Base-by-base conservation (phyloP, 2,113 vertebrate genomes). In the Ptilonorhynchus violaceus region DNA sequence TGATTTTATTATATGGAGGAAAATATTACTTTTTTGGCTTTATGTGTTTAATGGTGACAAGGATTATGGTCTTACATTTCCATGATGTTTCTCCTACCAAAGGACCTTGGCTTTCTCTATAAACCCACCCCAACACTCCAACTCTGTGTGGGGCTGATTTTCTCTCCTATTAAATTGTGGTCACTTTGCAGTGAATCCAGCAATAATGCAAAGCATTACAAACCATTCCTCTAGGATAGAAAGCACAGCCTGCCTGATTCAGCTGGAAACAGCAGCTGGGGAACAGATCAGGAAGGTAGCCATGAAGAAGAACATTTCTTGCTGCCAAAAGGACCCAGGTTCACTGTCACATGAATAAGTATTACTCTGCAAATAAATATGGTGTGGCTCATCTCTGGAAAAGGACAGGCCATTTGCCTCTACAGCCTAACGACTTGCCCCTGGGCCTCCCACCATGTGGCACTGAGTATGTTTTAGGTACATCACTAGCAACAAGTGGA, bases 381-480 rank as follows among this genome's bases (percentile, higher is more conserved):
- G 4, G 15, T 64, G 14, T 68, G 27, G 76, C 44, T 52, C 21
- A 31, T 22, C 16, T 46, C 27, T 60, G 56, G 19, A 76, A 88
- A 53, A 12, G 30, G 8, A 49, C 11, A 24, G 10, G 7, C 7
- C 4, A 39, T 73, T 39, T 91, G 13, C 13, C 16, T 47, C 39
- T 41, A 33, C 41, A 52, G 9, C 6, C n/a, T 47, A 10, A 55
- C 0, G 0, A 4, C 10, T 67, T 78, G 8, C 23, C 42, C 67
- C 22, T 74, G 17, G 37, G 20, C 30, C 16, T 85, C 22, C 50
- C 42, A 33, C 25, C 8, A 9, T 1, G 1, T 17, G 22, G 27
- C 12, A 12, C 30, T 15, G 37, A 39, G 17, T 35, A 25, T 55
- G 9, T 42, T 13, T n/a, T n/a, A 37, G 39, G 13, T 24, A 41